Conservation (phyloP, 2,797 vertebrate genomes). For the Megalops cyprinoides region DNA sequence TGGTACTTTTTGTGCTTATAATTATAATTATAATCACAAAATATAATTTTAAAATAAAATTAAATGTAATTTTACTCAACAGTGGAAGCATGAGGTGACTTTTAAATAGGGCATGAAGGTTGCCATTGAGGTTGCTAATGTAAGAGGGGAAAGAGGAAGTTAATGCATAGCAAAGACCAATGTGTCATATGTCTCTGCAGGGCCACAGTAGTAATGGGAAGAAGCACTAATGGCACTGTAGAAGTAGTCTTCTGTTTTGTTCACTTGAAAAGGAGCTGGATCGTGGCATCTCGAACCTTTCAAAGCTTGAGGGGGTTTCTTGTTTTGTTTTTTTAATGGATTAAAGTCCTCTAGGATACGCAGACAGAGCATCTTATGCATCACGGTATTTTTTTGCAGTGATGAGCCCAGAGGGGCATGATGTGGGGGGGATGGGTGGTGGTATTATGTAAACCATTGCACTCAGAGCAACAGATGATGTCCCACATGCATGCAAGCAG, state of each 20-base stretch:
- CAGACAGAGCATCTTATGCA: neutral
- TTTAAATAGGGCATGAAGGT: neutral
- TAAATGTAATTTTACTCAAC: neutral
- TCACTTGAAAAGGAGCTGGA: neutral
- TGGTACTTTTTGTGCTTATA: neutral
- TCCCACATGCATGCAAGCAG: neutral
- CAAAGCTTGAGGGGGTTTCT: neutral
- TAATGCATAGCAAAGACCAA: neutral
- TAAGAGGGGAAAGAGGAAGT: neutral
- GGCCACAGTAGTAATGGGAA: neutral
- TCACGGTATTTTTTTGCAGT: neutral
- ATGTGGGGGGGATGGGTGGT: neutral
- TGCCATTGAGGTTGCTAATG: neutral
- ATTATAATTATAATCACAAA: no score
- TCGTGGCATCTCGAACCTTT: neutral
- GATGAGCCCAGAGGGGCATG: neutral
- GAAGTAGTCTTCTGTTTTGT: neutral
- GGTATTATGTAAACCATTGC: conserved; percentile 17
- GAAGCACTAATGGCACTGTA: conserved; percentile 4
- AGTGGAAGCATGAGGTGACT: neutral
- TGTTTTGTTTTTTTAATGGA: conserved; percentile 29
- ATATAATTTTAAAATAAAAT: no score
- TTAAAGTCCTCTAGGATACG: conserved; percentile 14
- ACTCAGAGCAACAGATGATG: neutral
- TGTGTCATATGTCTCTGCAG: neutral